Evolutionary conservation across 2,113 vertebrate species (phyloP).

Genomic region (Pteruthius melanotis): DNA sequence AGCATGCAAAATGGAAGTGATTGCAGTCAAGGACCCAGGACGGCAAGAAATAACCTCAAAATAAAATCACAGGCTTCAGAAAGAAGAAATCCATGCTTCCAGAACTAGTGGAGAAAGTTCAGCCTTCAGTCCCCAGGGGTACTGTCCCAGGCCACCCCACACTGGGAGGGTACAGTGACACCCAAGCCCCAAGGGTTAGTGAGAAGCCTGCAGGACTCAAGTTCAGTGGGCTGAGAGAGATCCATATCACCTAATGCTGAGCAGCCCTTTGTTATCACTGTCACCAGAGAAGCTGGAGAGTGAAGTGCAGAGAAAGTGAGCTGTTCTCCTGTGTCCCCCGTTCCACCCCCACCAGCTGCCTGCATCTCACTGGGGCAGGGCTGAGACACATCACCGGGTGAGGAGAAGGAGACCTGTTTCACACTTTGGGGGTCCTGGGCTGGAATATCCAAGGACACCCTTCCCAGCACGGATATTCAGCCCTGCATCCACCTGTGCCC

Average conservation of each 20-base stretch:
- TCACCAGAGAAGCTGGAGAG: conserved; percentile 24
- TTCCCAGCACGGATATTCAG: neutral
- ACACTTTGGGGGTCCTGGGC: neutral
- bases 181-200: neutral
- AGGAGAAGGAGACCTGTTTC: neutral
- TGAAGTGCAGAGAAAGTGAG: conserved; percentile 27
- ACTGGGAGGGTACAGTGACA: neutral
- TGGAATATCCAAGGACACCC: neutral
- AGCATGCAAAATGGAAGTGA: conserved; percentile 32
- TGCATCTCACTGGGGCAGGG: neutral
- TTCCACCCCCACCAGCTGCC: neutral
- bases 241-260: neutral
- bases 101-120: neutral
- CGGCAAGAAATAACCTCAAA: neutral
- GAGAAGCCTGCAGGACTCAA: conserved; percentile 5
- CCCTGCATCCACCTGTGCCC: neutral
- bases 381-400: neutral
- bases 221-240: conserved; percentile 28
- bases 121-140: neutral
- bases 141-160: neutral
- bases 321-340: neutral
- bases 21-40: conserved; percentile 3
- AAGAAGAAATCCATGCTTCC: neutral
- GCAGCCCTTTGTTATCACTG: conserved; percentile 33
- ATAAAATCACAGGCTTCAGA: neutral